These are phyloP conservation scores for Herpailurus yagouaroundi DNA, from an alignment of 2,113 vertebrate genomes.

Conservation along the genomic window DNA sequence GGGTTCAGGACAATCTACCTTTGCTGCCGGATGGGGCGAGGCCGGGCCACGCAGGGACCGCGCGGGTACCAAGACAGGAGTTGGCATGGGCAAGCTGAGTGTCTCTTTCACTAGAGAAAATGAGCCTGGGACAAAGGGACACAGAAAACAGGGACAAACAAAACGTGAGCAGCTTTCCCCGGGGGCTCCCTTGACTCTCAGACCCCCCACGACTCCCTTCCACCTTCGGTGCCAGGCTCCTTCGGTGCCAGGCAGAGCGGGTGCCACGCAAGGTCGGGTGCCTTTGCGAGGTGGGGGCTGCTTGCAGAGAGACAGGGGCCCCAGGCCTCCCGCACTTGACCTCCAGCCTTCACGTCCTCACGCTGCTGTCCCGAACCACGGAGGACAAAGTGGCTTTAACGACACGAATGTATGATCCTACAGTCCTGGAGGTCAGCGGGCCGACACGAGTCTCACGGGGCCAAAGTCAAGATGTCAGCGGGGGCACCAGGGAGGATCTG, in stretches of 20 bases:
- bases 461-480: neutral
- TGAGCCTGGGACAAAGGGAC: neutral
- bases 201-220: fast-evolving
- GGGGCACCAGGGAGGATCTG: neutral
- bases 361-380: neutral
- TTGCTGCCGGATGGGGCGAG: neutral
- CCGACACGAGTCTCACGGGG: fast-evolving
- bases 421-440: neutral
- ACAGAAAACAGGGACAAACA: neutral
- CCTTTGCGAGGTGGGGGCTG: neutral
- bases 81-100: neutral
- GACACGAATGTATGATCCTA: fast-evolving
- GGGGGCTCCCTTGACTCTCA: neutral
- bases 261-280: fast-evolving
- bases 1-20: neutral
- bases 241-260: neutral
- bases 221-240: neutral
- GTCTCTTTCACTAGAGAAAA: neutral
- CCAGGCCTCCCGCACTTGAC: fast-evolving
- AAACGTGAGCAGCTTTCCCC: neutral
- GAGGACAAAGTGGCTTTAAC: neutral
- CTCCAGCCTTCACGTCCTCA: neutral
- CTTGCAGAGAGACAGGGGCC: neutral
- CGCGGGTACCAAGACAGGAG: neutral
- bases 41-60: neutral